Conservation (phyloP, 2,888 invertebrate genomes). For the Phortica okadai region DNA sequence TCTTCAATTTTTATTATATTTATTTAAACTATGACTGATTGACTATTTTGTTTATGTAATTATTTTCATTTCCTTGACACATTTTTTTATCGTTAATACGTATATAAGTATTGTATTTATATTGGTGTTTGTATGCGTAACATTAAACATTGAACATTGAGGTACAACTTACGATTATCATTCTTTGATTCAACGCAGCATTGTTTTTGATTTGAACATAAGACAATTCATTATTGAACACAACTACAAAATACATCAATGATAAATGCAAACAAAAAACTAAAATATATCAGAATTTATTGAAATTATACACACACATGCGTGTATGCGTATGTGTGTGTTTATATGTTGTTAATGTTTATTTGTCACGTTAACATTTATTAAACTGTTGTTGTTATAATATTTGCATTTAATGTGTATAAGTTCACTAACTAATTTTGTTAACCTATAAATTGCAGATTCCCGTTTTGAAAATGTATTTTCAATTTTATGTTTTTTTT, state of each 20-base stretch:
- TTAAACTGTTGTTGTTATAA: constrained; percentile 19
- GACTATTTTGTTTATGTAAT: not conserved
- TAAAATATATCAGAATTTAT: no score
- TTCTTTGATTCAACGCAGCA: constrained; percentile 50
- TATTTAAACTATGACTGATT: constrained; percentile 7
- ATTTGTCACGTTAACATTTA: constrained; percentile 30
- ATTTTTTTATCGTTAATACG: constrained; percentile 49
- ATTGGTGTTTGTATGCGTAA: constrained; percentile 45
- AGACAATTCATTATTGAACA: not conserved
- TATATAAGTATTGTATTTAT: constrained; percentile 41
- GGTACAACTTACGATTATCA: constrained; percentile 70
- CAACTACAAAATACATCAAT: not conserved
- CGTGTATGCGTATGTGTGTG: not conserved
- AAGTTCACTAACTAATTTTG: constrained; percentile 46
- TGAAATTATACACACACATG: not conserved
- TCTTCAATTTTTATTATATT: not conserved
- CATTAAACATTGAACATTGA: constrained; percentile 62
- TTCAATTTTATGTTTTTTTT: constrained; percentile 39
- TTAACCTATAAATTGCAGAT: constrained; percentile 36
- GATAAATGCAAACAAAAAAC: no score
- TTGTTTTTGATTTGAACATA: not conserved
- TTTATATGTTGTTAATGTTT: not conserved
- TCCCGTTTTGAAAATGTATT: constrained; percentile 31
- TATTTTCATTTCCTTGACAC: constrained; percentile 49
- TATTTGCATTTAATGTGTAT: constrained; percentile 32